Percentiles rank a stretch among this genome's conserved stretches.
Conservation (phyloP, 2,888 invertebrate species). For the Ferrisia virgata region DNA sequence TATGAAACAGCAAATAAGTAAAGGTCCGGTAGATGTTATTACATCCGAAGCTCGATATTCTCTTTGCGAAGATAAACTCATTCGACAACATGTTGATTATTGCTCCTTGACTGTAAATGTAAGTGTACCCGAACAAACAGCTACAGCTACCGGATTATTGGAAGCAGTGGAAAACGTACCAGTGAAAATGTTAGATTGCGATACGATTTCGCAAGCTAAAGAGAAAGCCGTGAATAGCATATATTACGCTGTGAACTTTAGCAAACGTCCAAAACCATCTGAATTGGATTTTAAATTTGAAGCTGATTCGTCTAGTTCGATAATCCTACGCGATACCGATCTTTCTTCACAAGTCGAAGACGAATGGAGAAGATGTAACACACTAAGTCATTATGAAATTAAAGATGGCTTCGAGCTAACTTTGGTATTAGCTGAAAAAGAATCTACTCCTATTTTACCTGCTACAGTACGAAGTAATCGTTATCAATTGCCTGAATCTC, state of each 20-base stretch:
- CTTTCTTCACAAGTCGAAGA: slow-evolving; percentile 91
- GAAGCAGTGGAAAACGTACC: slow-evolving; percentile 88
- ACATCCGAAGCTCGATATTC: slow-evolving; percentile 98
- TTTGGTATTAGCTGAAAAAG: slow-evolving; percentile 85
- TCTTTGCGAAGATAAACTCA: slow-evolving; percentile 96
- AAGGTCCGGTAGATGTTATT: slow-evolving; percentile 97
- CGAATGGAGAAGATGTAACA: slow-evolving; percentile 96
- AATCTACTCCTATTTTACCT: slow-evolving; percentile 90
- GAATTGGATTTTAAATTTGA: slow-evolving; percentile 98
- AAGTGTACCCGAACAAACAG: slow-evolving; percentile 88
- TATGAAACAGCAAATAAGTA: slow-evolving; percentile 98
- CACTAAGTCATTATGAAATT: slow-evolving; percentile 93
- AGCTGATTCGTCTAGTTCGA: slow-evolving; percentile 86
- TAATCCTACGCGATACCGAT: slow-evolving; percentile 96
- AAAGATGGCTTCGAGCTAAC: slow-evolving; percentile 91
- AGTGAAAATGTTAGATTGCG: slow-evolving; percentile 96
- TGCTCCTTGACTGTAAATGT: slow-evolving; percentile 87
- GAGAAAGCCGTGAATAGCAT: slow-evolving; percentile 98
- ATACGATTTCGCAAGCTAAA: slow-evolving; percentile 97
- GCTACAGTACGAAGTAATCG: slow-evolving; percentile 84
- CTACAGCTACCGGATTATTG: slow-evolving; percentile 80
- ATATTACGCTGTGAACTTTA: slow-evolving; percentile 92
- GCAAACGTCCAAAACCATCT: slow-evolving; percentile 90
- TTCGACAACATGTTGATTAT: slow-evolving; percentile 96
- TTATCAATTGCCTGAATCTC: slow-evolving; percentile 89